These are phyloP conservation scores for Zaprionus ornatus DNA, from an alignment of 1,140 invertebrate genomes.

Conservation along the genomic window DNA sequence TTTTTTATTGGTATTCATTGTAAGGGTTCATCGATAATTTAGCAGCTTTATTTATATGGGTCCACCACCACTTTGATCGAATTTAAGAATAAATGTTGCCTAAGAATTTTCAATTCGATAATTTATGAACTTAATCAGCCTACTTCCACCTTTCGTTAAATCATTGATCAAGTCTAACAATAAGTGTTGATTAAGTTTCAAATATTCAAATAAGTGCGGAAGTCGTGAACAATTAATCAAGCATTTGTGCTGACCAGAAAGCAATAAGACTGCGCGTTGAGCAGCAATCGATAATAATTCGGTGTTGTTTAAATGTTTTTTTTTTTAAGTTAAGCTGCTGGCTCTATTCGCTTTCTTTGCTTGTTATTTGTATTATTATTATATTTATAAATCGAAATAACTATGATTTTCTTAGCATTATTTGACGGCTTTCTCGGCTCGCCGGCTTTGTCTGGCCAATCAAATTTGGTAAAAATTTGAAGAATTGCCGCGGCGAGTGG, in stretches of 20 bases:
- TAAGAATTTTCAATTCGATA: too few species aligned
- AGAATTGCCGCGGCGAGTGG: constrained; percentile 46
- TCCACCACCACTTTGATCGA: too few species aligned
- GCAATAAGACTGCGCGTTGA: background rate
- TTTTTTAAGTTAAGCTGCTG: background rate
- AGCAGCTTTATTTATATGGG: too few species aligned
- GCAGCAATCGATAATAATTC: background rate
- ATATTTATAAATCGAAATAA: background rate
- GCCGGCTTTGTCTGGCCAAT: constrained; percentile 33
- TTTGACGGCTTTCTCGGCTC: background rate
- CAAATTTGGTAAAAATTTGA: constrained; percentile 37
- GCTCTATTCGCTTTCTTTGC: background rate
- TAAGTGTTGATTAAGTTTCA: too few species aligned
- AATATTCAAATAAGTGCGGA: too few species aligned
- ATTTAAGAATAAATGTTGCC: too few species aligned
- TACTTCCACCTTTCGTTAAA: too few species aligned
- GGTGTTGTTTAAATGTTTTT: background rate
- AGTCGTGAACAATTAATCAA: too few species aligned
- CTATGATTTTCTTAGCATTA: background rate
- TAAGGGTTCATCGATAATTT: too few species aligned
- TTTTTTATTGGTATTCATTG: background rate
- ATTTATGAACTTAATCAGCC: too few species aligned
- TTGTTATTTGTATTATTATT: background rate
- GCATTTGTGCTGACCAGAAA: too few species aligned
- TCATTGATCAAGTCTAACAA: too few species aligned